Percentiles rank a stretch among this genome's conserved stretches.
Conservation (phyloP, 2,113 vertebrate genomes). For the Cheirogaleus medius region DNA sequence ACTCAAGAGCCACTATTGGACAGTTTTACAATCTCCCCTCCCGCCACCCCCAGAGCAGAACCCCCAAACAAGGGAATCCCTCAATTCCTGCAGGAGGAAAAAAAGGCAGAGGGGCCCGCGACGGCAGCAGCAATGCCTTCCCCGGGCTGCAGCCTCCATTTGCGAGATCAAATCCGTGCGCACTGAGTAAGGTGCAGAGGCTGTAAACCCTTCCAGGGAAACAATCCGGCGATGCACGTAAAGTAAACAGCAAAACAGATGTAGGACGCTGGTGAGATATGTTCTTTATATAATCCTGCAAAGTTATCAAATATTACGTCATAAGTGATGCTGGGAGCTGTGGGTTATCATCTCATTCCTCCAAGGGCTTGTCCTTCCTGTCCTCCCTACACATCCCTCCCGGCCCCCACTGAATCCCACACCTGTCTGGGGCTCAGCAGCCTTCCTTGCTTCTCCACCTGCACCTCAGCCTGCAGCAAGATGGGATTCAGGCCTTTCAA, state of each 20-base stretch:
- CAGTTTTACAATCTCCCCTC: not conserved
- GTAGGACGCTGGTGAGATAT: not conserved
- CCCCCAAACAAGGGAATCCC: not conserved
- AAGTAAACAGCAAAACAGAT: not conserved
- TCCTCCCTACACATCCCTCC: fast-evolving
- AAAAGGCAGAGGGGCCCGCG: fast-evolving
- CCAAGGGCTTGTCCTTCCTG: not conserved
- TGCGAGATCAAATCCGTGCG: not conserved
- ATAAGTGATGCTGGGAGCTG: not conserved
- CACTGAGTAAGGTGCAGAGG: not conserved
- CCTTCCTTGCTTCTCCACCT: fast-evolving
- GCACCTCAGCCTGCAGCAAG: not conserved
- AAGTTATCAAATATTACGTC: not conserved
- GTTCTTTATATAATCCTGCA: not conserved
- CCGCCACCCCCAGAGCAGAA: not conserved
- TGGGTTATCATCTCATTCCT: not conserved
- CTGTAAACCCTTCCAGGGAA: not conserved
- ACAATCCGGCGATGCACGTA: not conserved
- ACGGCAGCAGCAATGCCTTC: not conserved
- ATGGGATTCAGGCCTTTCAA: not conserved
- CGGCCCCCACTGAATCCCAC: not conserved
- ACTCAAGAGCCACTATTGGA: not conserved
- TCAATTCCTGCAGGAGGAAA: not conserved
- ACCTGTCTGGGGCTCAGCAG: not conserved
- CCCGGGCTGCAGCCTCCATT: fast-evolving